Evolutionary conservation across 2,888 invertebrate species (phyloP), one percentile per base, ranked within the genome.

Genomic region (Drosophila cognata): DNA sequence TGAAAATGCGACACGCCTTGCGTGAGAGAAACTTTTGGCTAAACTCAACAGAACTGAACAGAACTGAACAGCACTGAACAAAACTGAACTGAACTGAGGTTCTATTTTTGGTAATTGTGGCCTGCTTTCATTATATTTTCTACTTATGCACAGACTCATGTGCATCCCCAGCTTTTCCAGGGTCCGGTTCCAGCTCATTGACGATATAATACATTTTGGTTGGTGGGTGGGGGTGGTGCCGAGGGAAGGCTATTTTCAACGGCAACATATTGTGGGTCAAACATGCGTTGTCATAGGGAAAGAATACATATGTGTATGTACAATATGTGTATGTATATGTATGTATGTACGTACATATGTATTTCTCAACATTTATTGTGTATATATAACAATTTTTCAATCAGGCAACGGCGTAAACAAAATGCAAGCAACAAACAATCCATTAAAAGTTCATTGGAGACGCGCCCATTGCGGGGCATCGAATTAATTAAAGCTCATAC

Each of bases 381-480:
- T 67, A 41, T 63, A 36, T 72, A 53, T 71, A 79, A 83, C 69
- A 76, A 82, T 75, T 79, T 76, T 80, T 84, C 84, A 82, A 84
- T 84, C 82, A 70, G 71, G 59, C 74, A 78, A 64, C 73, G 58
- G 71, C 73, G 68, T 85, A 84, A 84, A 85, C 86, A 84, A 85
- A 83, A 75, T 78, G 68, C 77, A 71, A 73, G 79, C 73, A 64
- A 71, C 76, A 80, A 84, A 81, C 84, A 84, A 83, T 69, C 74
- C 82, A 83, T 82, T 84, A 83, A 84, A 77, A 70, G 74, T 75
- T 79, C 77, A 75, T 71, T 74, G 70, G 68, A 78, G 87, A 79
- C 84, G 82, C 82, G 79, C 87, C 85, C 86, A 87, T 73, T 80
- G 82, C 82, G 74, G 76, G 71, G 71, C 82, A 86, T 82, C 79